These are phyloP conservation scores for Electrona antarctica DNA, from an alignment of 2,113 vertebrate species.

Conservation along the genomic window DNA sequence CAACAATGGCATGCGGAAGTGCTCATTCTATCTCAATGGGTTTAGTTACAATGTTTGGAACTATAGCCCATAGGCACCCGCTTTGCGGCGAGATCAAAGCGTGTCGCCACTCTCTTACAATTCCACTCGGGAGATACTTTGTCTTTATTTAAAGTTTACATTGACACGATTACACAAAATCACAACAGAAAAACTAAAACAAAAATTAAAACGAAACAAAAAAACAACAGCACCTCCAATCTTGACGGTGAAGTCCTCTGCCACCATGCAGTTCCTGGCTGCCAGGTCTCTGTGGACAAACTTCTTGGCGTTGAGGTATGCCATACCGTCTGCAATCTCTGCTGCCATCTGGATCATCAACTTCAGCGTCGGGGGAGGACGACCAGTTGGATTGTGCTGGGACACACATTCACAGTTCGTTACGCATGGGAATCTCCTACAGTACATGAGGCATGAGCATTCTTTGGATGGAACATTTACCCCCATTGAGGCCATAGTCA, in stretches of 20 bases:
- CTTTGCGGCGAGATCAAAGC: too few relatives aligned
- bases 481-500: too few relatives aligned
- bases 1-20: too few relatives aligned
- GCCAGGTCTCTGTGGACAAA: constrained; percentile 97
- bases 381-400: constrained; percentile 89
- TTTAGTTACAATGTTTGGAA: too few relatives aligned
- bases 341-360: constrained; percentile 97
- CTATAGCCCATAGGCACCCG: too few relatives aligned
- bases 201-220: neutral
- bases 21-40: too few relatives aligned
- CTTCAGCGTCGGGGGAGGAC: constrained; percentile 85
- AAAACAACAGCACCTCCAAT: constrained; percentile 85
- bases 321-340: constrained; percentile 97
- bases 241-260: constrained; percentile 95
- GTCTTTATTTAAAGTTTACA: neutral
- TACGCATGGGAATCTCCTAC: neutral
- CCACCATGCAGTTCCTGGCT: constrained; percentile 98
- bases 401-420: constrained; percentile 6
- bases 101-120: too few relatives aligned
- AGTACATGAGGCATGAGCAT: too few relatives aligned
- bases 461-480: neutral
- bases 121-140: too few relatives aligned
- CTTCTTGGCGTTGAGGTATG: constrained; percentile 97
- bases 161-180: neutral
- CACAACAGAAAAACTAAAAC: neutral